Conservation (phyloP, 1,140 invertebrate genomes). For the Nomia melanderi region DNA sequence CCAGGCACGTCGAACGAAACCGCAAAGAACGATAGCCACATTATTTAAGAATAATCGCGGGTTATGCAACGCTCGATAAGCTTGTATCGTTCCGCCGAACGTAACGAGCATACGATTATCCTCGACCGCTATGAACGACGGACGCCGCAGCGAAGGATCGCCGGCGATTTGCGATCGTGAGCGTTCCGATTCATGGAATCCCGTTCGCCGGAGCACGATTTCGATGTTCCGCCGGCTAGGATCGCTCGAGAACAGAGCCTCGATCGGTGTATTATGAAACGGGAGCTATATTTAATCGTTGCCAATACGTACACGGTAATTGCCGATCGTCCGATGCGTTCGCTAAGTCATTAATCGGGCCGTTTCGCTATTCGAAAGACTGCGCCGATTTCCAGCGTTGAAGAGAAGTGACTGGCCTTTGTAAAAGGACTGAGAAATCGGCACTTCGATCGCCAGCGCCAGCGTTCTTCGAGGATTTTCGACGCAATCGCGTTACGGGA, state of each 20-base stretch:
- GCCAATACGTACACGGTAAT: slow-evolving; percentile 7
- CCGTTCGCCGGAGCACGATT: neutral
- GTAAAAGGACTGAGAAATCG: no score
- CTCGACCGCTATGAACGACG: neutral
- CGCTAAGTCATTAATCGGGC: slow-evolving; percentile 24
- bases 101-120: neutral
- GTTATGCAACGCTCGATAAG: slow-evolving; percentile 6
- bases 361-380: slow-evolving; percentile 1
- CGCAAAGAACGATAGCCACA: neutral
- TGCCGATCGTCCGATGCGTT: slow-evolving; percentile 17
- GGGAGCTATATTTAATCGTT: slow-evolving; percentile 40
- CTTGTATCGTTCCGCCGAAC: neutral
- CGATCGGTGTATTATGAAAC: slow-evolving; percentile 30
- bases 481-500: no score
- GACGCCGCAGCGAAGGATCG: neutral
- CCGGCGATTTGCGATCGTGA: neutral
- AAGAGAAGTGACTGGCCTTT: neutral
- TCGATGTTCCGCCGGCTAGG: neutral
- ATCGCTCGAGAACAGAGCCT: neutral
- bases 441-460: no score
- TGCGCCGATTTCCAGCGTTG: neutral
- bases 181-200: neutral
- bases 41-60: neutral
- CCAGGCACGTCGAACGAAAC: neutral
- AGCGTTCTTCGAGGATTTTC: no score